Conservation (phyloP, 2,888 invertebrate genomes). For the Toxonevra muliebris region DNA sequence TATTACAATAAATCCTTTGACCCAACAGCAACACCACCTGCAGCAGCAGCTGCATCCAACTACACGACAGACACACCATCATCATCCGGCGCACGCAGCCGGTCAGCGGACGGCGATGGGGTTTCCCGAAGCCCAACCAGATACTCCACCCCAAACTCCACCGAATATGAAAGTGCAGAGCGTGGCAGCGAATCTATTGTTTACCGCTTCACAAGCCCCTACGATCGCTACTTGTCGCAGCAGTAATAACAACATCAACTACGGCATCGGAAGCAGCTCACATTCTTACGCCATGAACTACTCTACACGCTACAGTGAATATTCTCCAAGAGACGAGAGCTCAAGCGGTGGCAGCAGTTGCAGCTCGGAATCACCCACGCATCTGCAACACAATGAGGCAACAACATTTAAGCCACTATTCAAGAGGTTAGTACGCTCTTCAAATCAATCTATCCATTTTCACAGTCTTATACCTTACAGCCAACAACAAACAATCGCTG, state of each 20-base stretch:
- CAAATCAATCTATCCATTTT: not conserved
- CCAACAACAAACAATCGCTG: slow-evolving; percentile 74
- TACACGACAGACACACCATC: slow-evolving; percentile 44
- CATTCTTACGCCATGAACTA: slow-evolving; percentile 38
- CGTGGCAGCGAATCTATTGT: slow-evolving; percentile 77
- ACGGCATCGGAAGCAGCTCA: slow-evolving; percentile 21
- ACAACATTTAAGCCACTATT: slow-evolving; percentile 91
- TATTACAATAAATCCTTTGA: slow-evolving; percentile 49
- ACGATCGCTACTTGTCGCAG: slow-evolving; percentile 67
- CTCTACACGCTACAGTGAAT: slow-evolving; percentile 54
- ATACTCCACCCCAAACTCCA: slow-evolving; percentile 93
- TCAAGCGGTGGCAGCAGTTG: slow-evolving; percentile 51
- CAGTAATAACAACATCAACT: slow-evolving; percentile 48
- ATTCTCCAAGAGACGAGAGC: slow-evolving; percentile 55
- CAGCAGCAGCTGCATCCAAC: slow-evolving; percentile 53
- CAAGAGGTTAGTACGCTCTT: slow-evolving; percentile 74
- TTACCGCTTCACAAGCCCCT: slow-evolving; percentile 71
- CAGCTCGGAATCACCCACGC: slow-evolving; percentile 42
- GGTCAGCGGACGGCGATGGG: slow-evolving; percentile 69
- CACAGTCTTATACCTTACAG: slow-evolving; percentile 58
- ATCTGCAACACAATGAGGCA: slow-evolving; percentile 44
- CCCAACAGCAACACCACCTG: slow-evolving; percentile 50
- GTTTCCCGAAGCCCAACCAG: slow-evolving; percentile 85
- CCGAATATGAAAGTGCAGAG: slow-evolving; percentile 92
- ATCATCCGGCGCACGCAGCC: slow-evolving; percentile 52